Base-by-base conservation (phyloP, 2,113 vertebrate genomes). In the Symphodus melops region DNA sequence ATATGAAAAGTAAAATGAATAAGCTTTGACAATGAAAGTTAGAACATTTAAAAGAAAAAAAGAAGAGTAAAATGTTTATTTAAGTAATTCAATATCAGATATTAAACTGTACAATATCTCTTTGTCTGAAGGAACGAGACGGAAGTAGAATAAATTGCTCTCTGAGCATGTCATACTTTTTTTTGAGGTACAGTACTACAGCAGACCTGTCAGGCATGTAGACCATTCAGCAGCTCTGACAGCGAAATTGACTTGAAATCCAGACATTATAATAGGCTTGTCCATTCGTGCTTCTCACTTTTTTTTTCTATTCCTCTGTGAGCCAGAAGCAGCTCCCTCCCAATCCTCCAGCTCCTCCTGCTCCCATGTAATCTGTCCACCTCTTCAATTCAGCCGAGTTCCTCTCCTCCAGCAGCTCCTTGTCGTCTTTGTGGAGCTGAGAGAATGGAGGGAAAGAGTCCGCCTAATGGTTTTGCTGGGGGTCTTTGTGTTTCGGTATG, bases 401-500 rank as follows among this genome's bases (percentile, higher is more conserved):
- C 63, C n/a, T 33, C 54, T 74, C 58, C 62, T 75, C 53, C 68
- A 52, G 74, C 61, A 60, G 54, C 81, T 88, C 75, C 81, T 84
- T 69, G 82, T 75, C 9, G 44, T 52, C 75, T 80, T 80, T 73
- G 75, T 81, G 63, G 68, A 66, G 60, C 53, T 37, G 8, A 48
- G 57, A 82, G 44, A 81, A 81, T 79, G 72, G 64, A 51, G 60
- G 64, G 28, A 57, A 42, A 33, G 69, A 52, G 55, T 58, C 41
- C 3, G 68, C 28, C 49, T 78, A 62, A 78, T 82, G 76, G 81
- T 76, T 76, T 70, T 14, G 52, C 72, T 1, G 61, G 67, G 58
- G 56, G 28, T 75, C 73, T 86, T 87, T 89, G 81, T 90, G 85
- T 76, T 77, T 21, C 21, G 79, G 74, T 88, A 87, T 82, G 83